Base-by-base conservation (phyloP, 2,888 invertebrate species). In the Drosophila subquinaria region DNA sequence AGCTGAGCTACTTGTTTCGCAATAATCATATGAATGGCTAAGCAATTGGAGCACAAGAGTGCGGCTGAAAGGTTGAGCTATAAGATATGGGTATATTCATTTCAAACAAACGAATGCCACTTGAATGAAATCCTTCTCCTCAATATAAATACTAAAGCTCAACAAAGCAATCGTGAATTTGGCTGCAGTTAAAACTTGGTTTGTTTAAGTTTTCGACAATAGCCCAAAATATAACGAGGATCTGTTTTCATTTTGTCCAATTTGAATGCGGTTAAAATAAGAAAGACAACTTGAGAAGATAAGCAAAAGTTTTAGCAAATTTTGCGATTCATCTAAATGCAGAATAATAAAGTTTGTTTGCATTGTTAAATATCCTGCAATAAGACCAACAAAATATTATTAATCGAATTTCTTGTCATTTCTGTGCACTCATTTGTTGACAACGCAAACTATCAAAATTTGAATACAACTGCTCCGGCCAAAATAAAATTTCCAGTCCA, bases 1-100 rank as follows among this genome's bases (percentile, higher is more conserved):
- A 47, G 48, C 33, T 56, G 42, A 53, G 69, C 69, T 53, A 59
- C 69, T 81, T 69, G 88, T 73, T 74, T 64, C 50, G 85, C 73
- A 61, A 73, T 73, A 71, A 85, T 66, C 76, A 79, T 79, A 69
- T 66, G 69, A 88, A 66, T 67, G 73, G 70, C 82, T 65, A 66
- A 60, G 45, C 76, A 79, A 73, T 79, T 71, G 42, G 72, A 65
- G 69, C 81, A 71, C 65, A 52, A 52, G 45, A 73, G 40, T 55
- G 63, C 55, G 62, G 61, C 56, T 59, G 33, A 53, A 30, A 51
- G 57, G 35, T 56, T 61, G 23, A 60, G 55, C 40, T 59, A 62
- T 13, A 27, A 30, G 50, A 43, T 76, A 52, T 66, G 43, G 48
- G 48, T 35, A 48, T 72, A 62, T 60, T 55, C 51, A 72, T 57